These are phyloP conservation scores for Theonella swinhoei DNA, from an alignment of 37 sponge, comb jelly and placozoan species.

Conservation along the genomic window DNA sequence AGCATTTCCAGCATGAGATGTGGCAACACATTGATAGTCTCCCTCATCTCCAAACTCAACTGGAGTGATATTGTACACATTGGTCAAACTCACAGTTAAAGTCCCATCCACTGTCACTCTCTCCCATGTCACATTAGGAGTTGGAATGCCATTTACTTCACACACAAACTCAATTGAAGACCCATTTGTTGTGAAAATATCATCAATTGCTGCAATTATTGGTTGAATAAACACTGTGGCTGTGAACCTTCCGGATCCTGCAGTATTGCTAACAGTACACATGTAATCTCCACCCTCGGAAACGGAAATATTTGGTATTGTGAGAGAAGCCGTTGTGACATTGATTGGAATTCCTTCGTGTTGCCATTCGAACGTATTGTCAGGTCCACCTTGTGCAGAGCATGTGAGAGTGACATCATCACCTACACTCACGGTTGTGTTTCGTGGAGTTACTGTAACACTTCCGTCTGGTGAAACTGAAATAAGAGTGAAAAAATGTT, in stretches of 20 bases:
- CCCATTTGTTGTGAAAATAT: neutral
- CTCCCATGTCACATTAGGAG: conserved; percentile 37
- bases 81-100: neutral
- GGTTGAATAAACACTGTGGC: conserved; percentile 9
- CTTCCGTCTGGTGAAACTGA: conserved; percentile 30
- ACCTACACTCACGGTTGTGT: neutral
- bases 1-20: neutral
- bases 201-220: neutral
- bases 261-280: conserved; percentile 65
- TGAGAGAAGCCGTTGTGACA: conserved; percentile 3
- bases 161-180: conserved; percentile 21
- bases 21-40: conserved; percentile 11
- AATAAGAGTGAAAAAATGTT: neutral
- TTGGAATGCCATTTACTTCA: conserved; percentile 54
- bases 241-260: conserved; percentile 29
- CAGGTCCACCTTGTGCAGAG: conserved; percentile 55
- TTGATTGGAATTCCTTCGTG: neutral
- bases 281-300: conserved; percentile 65
- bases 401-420: conserved; percentile 43
- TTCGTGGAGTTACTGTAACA: conserved; percentile 2
- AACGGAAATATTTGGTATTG: neutral
- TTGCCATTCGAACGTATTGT: conserved; percentile 42
- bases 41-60: conserved; percentile 43
- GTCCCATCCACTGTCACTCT: neutral
- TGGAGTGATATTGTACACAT: neutral